These are phyloP conservation scores for Plodia interpunctella DNA, from an alignment of 1,140 invertebrate species.

Conservation along the genomic window DNA sequence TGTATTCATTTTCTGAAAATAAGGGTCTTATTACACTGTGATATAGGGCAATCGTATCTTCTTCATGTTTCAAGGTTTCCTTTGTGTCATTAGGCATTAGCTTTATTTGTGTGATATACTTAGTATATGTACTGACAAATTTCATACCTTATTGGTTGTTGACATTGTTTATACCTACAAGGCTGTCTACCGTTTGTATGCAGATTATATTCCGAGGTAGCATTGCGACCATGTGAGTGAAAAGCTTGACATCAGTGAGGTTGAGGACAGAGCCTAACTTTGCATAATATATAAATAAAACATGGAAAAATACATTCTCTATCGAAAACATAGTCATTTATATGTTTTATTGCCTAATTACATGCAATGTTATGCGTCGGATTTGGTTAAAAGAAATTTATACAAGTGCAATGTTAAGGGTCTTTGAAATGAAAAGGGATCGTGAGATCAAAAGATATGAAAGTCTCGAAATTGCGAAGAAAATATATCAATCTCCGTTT, in stretches of 20 bases:
- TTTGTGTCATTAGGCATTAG: no score
- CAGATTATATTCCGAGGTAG: slow-evolving; percentile 5
- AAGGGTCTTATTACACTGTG: slow-evolving; percentile 10
- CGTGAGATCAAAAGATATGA: no score
- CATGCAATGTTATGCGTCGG: background rate
- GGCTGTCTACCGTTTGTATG: background rate
- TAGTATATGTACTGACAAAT: background rate
- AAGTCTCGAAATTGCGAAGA: no score
- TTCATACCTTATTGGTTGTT: background rate
- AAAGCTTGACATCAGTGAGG: background rate
- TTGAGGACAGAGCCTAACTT: background rate
- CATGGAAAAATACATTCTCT: background rate
- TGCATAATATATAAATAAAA: background rate
- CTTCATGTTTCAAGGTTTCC: background rate
- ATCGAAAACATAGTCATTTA: background rate
- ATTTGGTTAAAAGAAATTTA: no score
- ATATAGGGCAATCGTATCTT: background rate
- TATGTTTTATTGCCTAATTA: background rate
- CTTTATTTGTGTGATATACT: background rate
- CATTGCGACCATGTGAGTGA: background rate
- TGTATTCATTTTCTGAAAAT: background rate
- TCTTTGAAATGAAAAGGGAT: no score
- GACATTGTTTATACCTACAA: background rate
- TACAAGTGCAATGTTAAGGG: no score
- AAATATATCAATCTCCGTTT: no score